A percentile compares a stretch with the other conserved stretches of the same genome.
phyloP scores from a whole-genome alignment of 1,140 invertebrate species.

The Samia ricini region DNA sequence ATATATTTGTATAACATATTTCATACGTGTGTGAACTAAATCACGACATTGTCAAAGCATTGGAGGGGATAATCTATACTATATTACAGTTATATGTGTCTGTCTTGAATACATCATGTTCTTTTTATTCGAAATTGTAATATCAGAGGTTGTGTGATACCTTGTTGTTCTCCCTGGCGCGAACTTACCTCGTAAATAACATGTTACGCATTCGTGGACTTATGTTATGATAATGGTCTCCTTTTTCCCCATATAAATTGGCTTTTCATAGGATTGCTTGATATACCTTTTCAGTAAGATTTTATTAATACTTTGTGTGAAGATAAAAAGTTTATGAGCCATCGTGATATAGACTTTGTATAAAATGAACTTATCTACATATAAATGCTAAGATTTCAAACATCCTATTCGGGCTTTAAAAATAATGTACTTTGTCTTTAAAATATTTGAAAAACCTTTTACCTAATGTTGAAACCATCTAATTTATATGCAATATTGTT shows the following conservation, averaged over 20 bases:
- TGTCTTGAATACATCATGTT: slow-evolving; percentile 71
- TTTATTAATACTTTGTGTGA: neutral
- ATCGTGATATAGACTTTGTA: too few species aligned
- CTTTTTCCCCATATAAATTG: slow-evolving; percentile 37
- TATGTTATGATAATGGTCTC: slow-evolving; percentile 53
- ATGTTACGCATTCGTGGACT: slow-evolving; percentile 47
- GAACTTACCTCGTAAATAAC: slow-evolving; percentile 66
- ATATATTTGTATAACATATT: slow-evolving; percentile 47
- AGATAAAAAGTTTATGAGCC: too few species aligned
- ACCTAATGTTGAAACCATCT: too few species aligned
- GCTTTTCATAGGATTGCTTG: slow-evolving; percentile 21
- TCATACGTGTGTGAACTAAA: slow-evolving; percentile 69
- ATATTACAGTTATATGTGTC: slow-evolving; percentile 67
- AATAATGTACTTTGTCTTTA: too few species aligned
- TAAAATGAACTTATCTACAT: too few species aligned
- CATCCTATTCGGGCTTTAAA: too few species aligned
- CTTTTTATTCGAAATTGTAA: slow-evolving; percentile 75
- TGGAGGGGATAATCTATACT: slow-evolving; percentile 49
- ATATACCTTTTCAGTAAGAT: slow-evolving; percentile 11
- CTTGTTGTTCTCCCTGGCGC: slow-evolving; percentile 59
- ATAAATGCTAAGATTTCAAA: too few species aligned
- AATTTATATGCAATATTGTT: too few species aligned
- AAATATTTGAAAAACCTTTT: too few species aligned
- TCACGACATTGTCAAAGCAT: slow-evolving; percentile 72
- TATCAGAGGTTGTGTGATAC: slow-evolving; percentile 67